Evolutionary conservation across 1,140 invertebrate genomes (phyloP), one percentile per base, ranked within the genome.

Genomic region (Hermatobates lingyangjiaoensis): DNA sequence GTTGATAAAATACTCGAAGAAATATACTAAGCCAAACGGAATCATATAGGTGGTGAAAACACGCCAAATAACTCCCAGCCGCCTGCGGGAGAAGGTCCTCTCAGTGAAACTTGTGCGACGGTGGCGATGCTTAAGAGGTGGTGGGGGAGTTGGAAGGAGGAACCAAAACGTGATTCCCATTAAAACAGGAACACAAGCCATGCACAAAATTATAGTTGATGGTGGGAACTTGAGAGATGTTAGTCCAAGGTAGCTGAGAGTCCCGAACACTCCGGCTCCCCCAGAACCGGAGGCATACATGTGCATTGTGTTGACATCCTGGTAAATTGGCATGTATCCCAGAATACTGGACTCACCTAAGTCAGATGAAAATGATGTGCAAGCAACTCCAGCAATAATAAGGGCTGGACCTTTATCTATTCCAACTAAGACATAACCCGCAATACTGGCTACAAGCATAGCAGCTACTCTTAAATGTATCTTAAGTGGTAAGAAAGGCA

Each of bases 1-100:
- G 67, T 92, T 92, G 56, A 92, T 91, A 57, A 88, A 85, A 66
- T 92, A 92, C 60, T 92, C 87, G 55, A 83, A 83, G 55, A 87
- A 73, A 60, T 91, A 92, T 1, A 92, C 87, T 23, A 83, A 58
- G 1, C 71, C 72, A 1, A 91, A 64, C 0, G 87, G 87, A 53
- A 89, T 62, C 77, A 90, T 88, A 58, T 78, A 90, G 54, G 74
- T 77, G 3, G 85, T 53, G n/a, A 89, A n/a, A 20, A 55, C 61
- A 0, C 70, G 64, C 34, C 79, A 76, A 18, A 83, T 63, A n/a
- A 74, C 62, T 15, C 54, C 57, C 2, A 80, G 21, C 65, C 80
- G 80, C 48, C 74, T 20, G 14, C 14, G 14, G 5, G 21, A 5
- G 18, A 20, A 18, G 39, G 39, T 42, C 5, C 21, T 42, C 5